Percentiles rank a stretch among this genome's conserved stretches.
phyloP scores from a whole-genome alignment of 2,797 vertebrate species.

The Lates japonicus region DNA sequence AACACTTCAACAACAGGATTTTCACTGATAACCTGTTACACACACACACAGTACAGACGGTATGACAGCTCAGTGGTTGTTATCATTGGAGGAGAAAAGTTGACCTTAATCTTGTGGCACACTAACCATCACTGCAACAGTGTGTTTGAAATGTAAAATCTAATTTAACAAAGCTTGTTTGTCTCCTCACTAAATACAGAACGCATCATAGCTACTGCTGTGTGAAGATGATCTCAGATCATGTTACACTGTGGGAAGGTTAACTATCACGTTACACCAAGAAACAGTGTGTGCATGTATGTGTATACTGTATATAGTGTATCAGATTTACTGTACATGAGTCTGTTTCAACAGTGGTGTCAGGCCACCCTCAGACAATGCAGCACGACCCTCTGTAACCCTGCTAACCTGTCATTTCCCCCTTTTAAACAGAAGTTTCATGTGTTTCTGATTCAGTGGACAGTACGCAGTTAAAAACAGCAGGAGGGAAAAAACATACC shows the following conservation, averaged over 20 bases:
- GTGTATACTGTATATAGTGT: not conserved
- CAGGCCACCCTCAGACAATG: conserved; percentile 27
- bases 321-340: conserved; percentile 12
- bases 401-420: conserved; percentile 19
- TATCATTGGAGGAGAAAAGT: conserved; percentile 4
- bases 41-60: not conserved
- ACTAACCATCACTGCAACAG: conserved; percentile 4
- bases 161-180: not conserved
- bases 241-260: not conserved
- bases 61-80: not conserved
- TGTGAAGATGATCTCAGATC: not conserved
- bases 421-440: conserved; percentile 8
- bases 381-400: conserved; percentile 23
- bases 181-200: not conserved
- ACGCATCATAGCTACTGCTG: not conserved
- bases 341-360: conserved; percentile 15
- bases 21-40: conserved; percentile 22
- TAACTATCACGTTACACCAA: not conserved
- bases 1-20: conserved; percentile 37
- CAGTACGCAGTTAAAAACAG: not conserved
- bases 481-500: not conserved
- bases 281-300: not conserved
- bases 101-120: conserved; percentile 9
- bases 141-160: not conserved
- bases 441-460: conserved; percentile 26